Base-by-base conservation (phyloP, 2,888 invertebrate species). In the Temnothorax rugatulus region DNA sequence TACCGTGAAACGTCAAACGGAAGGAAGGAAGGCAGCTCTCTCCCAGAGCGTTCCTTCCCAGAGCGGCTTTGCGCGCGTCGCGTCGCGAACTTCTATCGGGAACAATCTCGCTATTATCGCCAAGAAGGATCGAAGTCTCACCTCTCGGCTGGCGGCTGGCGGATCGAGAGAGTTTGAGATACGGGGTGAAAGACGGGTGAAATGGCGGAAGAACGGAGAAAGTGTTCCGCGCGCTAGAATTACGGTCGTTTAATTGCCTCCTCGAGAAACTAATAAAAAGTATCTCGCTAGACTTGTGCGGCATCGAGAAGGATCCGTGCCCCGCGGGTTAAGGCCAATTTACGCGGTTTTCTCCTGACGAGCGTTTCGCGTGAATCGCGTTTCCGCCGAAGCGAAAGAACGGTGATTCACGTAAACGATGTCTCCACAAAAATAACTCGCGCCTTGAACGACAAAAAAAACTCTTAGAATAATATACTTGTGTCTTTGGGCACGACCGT, bases 191-290 rank as follows among this genome's bases (percentile, higher is more conserved):
- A 69, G 11, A 66, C 54, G n/a, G 47, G 18, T 47, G 29, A 68
- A 68, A 68, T 68, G 86, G 38, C 50, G 38, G 61, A 68, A 52
- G 34, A 64, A 61, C 18, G 50, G 50, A 41, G 54, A 83, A 76
- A 84, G 83, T 50, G 61, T 38, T 69, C 59, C 71, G 63, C 83
- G 89, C 84, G 89, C 84, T 86, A 89, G 89, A 89, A 89, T 88
- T 87, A 90, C 89, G 88, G 90, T 84, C 89, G 88, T 91, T 92
- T 91, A 91, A 92, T 91, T 87, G 91, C 89, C 87, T 91, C 87
- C 90, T 92, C 88, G 89, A 91, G 90, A 89, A 93, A 92, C 91
- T 92, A 93, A 93, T 93, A 93, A 93, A 93, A 92, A 91, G 91
- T 90, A 89, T 88, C 88, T 86, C 82, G 74, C 47, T n/a, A 59